phyloP scores from a whole-genome alignment of 1,140 invertebrate genomes.

The Leucophenga varia region DNA sequence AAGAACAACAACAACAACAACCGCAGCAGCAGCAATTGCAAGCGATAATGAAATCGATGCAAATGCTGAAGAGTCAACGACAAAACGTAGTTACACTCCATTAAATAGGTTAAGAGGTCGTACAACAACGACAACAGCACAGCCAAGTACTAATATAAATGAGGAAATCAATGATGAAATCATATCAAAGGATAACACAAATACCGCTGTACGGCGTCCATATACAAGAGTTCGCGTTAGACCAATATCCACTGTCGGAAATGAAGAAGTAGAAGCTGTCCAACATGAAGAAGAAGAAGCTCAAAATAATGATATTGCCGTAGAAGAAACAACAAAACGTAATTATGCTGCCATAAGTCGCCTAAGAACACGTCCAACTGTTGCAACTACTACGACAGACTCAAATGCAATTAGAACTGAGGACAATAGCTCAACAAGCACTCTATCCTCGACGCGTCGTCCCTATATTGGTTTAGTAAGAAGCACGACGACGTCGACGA shows the following conservation, averaged over 20 bases:
- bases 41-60: neutral
- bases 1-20: neutral
- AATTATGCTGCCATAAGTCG: constrained; percentile 1
- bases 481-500: neutral
- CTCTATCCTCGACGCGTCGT: no score
- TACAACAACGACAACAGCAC: neutral
- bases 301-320: no score
- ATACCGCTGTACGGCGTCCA: no score
- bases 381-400: neutral
- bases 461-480: no score
- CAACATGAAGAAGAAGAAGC: neutral
- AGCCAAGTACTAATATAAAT: no score
- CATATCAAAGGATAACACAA: no score
- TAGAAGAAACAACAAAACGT: neutral
- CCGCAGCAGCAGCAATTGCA: constrained; percentile 5
- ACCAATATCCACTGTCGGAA: neutral
- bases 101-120: constrained; percentile 2
- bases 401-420: neutral
- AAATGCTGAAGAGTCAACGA: neutral
- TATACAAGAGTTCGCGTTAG: constrained; percentile 8
- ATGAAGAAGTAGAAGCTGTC: neutral
- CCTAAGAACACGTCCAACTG: neutral
- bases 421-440: no score
- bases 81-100: neutral
- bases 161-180: no score